A percentile compares a stretch with the other conserved stretches of the same genome.
phyloP scores from a whole-genome alignment of 2,113 vertebrate genomes.

The Manacus vitellinus region DNA sequence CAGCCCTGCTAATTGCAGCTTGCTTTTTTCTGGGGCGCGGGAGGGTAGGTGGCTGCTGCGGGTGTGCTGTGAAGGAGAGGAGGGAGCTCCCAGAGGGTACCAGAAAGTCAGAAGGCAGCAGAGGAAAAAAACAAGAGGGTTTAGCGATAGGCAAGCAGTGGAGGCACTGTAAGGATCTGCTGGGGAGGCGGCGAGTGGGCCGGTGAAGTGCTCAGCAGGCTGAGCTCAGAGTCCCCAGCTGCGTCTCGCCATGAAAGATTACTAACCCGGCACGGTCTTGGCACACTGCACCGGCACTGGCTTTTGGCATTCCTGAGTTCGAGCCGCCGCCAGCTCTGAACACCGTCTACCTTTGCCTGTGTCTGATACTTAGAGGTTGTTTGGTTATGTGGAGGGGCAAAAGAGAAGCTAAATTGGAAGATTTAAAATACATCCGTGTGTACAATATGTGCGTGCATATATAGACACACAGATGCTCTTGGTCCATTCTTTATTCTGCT shows the following conservation, averaged over 20 bases:
- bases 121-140: neutral
- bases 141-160: neutral
- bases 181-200: conserved; percentile 34
- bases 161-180: neutral
- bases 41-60: neutral
- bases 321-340: neutral
- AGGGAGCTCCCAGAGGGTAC: neutral
- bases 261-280: neutral
- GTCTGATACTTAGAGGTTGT: neutral
- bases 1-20: neutral
- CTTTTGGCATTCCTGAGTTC: neutral
- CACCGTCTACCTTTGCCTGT: neutral
- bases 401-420: neutral
- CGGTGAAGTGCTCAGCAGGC: conserved; percentile 58
- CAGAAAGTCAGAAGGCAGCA: conserved; percentile 9
- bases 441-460: accelerated
- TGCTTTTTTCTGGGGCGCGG: neutral
- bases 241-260: conserved; percentile 19
- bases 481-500: neutral
- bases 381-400: neutral
- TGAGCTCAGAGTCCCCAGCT: conserved; percentile 54
- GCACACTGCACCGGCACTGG: neutral
- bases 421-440: neutral
- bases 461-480: neutral
- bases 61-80: neutral